Conservation (phyloP, 2,113 vertebrate species). For the Tylochromis polylepis region DNA sequence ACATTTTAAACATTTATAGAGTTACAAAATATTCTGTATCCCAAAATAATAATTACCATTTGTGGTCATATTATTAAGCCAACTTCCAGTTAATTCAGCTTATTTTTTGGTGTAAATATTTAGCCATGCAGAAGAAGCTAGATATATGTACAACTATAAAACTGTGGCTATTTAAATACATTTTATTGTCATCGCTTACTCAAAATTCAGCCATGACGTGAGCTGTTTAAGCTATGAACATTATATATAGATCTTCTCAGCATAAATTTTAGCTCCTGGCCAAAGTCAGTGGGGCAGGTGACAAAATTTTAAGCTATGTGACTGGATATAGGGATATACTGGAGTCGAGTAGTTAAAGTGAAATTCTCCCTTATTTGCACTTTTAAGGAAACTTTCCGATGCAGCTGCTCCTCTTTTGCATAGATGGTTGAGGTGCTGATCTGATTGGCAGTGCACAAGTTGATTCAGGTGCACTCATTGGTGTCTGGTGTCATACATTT, state of each 20-base stretch:
- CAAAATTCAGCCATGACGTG: background rate
- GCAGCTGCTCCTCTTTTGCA: background rate
- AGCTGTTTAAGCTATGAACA: background rate
- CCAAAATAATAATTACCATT: background rate
- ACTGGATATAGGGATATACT: background rate
- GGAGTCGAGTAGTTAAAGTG: background rate
- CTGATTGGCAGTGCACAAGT: background rate
- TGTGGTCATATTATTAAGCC: background rate
- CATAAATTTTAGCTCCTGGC: background rate
- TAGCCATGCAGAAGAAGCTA: background rate
- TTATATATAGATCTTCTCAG: background rate
- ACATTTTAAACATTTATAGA: background rate
- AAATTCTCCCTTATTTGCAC: background rate
- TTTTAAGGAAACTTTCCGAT: background rate
- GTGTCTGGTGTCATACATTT: background rate
- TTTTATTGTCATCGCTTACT: background rate
- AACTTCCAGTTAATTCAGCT: no score
- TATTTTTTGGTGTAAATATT: background rate
- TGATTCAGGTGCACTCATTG: background rate
- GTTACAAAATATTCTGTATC: background rate
- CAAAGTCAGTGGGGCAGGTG: background rate
- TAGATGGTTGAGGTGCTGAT: background rate
- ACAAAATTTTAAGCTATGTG: background rate
- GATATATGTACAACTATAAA: background rate
- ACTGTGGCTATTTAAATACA: background rate